Percentiles rank a stretch among this genome's conserved stretches.
These are phyloP conservation scores for Garra rufa DNA, from an alignment of 2,113 vertebrate species.

Conservation along the genomic window DNA sequence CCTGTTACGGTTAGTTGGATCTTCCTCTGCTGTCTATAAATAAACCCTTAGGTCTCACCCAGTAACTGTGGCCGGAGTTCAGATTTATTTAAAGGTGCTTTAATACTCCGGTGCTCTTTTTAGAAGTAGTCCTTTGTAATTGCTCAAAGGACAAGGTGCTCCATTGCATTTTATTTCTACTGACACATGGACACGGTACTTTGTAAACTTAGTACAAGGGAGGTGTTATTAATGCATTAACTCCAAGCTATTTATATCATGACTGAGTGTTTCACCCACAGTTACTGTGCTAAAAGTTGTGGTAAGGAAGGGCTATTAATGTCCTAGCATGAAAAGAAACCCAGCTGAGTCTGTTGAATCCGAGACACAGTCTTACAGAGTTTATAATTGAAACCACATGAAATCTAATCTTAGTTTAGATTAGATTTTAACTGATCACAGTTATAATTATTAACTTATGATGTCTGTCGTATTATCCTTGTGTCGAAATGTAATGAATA, in stretches of 20 bases:
- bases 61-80: not conserved
- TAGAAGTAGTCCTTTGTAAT: slow-evolving; percentile 1
- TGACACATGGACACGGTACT: not conserved
- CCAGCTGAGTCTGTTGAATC: not conserved
- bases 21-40: slow-evolving; percentile 38
- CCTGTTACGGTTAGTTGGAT: slow-evolving; percentile 5
- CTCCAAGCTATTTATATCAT: not conserved
- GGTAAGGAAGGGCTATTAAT: not conserved
- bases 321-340: not conserved
- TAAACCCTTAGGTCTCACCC: slow-evolving; percentile 20
- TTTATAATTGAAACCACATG: slow-evolving; percentile 15
- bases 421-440: not conserved
- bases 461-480: not conserved
- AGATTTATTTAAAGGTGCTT: slow-evolving; percentile 11
- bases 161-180: not conserved
- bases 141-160: not conserved
- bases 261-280: not conserved
- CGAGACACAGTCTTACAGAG: not conserved
- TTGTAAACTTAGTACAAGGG: not conserved
- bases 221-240: slow-evolving; percentile 27
- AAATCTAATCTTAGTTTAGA: not conserved
- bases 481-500: too few relatives aligned
- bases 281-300: not conserved
- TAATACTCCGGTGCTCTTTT: slow-evolving; percentile 16
- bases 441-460: not conserved